Percentiles rank a stretch among this genome's conserved stretches.
These are phyloP conservation scores for Cerceris rybyensis DNA, from an alignment of 2,888 invertebrate genomes.

Conservation along the genomic window DNA sequence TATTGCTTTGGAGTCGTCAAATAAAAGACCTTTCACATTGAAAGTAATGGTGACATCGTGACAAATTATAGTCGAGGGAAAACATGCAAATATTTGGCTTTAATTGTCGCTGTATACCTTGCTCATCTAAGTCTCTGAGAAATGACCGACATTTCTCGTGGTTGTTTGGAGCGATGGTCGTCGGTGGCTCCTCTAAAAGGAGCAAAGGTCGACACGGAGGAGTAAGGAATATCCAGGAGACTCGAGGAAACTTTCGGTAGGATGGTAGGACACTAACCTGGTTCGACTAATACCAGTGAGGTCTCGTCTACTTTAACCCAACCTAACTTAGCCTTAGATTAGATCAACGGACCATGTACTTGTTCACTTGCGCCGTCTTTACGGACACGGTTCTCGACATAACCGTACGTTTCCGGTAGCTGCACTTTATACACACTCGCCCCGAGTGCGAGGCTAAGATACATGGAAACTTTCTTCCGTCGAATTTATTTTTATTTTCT, in stretches of 20 bases:
- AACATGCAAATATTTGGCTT: conserved; percentile 39
- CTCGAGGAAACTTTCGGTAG: conserved; percentile 58
- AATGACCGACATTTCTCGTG: conserved; percentile 25
- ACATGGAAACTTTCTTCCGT: conserved; percentile 32
- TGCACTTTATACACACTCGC: conserved; percentile 46
- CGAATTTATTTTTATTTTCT: conserved; percentile 28
- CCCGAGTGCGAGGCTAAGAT: conserved; percentile 44
- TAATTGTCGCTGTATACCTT: conserved; percentile 9
- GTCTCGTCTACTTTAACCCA: conserved; percentile 73
- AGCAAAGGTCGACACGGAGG: conserved; percentile 28
- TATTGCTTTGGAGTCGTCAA: too few relatives aligned
- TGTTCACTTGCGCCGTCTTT: conserved; percentile 55
- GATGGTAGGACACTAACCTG: conserved; percentile 61
- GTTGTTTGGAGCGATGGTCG: conserved; percentile 30
- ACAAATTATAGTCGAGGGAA: neutral
- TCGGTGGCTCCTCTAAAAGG: conserved; percentile 28
- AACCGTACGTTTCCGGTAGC: conserved; percentile 61
- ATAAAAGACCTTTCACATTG: too few relatives aligned
- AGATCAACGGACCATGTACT: conserved; percentile 71
- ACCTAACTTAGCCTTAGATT: conserved; percentile 76
- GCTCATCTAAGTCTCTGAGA: neutral
- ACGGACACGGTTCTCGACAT: conserved; percentile 56
- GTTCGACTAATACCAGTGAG: conserved; percentile 71
- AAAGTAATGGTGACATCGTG: neutral
- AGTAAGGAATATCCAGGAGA: conserved; percentile 54